phyloP scores from a whole-genome alignment of 1,140 invertebrate species.

The Notospermus geniculatus region DNA sequence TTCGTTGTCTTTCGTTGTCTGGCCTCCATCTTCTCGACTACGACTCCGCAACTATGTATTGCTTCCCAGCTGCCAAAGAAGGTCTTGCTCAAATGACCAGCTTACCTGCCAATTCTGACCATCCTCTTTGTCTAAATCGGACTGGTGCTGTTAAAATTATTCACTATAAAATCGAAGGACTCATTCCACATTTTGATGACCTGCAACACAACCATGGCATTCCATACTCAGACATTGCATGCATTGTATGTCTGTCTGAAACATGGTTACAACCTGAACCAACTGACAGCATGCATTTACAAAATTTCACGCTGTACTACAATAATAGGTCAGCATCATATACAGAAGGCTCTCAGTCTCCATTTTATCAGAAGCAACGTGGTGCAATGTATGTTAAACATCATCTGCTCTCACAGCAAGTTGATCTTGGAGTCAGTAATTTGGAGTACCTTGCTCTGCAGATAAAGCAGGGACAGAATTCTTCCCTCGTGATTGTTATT shows the following conservation, averaged over 20 bases:
- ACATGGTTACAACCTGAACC: not conserved
- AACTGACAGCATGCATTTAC: constrained; percentile 1
- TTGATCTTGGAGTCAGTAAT: not conserved
- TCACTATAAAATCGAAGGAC: constrained; percentile 7
- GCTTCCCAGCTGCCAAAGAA: no score
- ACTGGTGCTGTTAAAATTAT: constrained; percentile 12
- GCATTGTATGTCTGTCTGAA: not conserved
- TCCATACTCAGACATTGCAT: not conserved
- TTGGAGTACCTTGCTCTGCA: constrained; percentile 10
- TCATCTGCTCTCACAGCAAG: not conserved
- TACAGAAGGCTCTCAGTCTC: no score
- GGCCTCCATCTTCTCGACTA: constrained; percentile 11
- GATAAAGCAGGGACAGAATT: no score
- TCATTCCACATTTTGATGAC: constrained; percentile 12
- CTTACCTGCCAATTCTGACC: not conserved
- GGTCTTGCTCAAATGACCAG: not conserved
- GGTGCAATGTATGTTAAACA: not conserved
- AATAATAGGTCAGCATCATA: not conserved
- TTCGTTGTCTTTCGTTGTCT: no score
- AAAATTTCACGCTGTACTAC: not conserved
- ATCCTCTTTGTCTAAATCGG: not conserved
- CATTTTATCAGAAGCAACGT: not conserved
- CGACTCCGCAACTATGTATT: no score
- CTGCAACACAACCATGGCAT: not conserved
- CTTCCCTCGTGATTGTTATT: not conserved